These are phyloP conservation scores for Chaitophorus viminalis DNA, from an alignment of 2,888 invertebrate species.

Conservation along the genomic window DNA sequence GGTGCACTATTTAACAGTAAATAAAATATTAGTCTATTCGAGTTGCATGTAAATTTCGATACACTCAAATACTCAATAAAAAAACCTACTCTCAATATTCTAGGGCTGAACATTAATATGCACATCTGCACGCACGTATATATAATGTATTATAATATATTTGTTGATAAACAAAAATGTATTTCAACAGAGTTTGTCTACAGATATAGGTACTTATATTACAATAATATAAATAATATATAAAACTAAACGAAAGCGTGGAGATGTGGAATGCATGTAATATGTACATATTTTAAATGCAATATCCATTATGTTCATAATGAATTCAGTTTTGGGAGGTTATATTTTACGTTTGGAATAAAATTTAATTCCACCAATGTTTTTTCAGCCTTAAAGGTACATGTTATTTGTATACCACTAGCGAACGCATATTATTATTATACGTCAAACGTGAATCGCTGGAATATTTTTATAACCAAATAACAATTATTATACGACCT, in stretches of 20 bases:
- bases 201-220: neutral
- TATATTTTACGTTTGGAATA: neutral
- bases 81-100: neutral
- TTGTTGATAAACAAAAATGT: neutral
- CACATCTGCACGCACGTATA: neutral
- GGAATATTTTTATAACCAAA: neutral
- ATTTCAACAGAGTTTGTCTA: neutral
- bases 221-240: neutral
- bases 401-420: neutral
- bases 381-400: neutral
- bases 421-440: neutral
- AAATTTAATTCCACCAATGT: slow-evolving; percentile 13
- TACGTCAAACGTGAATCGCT: neutral
- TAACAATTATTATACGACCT: neutral
- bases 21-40: neutral
- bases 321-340: slow-evolving; percentile 11
- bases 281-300: slow-evolving; percentile 23
- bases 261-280: neutral
- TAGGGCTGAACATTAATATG: neutral
- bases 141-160: too few relatives aligned
- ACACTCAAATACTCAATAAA: neutral
- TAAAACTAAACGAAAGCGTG: neutral
- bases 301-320: slow-evolving; percentile 11
- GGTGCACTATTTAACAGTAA: neutral
- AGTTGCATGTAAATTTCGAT: neutral